phyloP scores from a whole-genome alignment of 2,888 invertebrate genomes.

The Chesias legatella region DNA sequence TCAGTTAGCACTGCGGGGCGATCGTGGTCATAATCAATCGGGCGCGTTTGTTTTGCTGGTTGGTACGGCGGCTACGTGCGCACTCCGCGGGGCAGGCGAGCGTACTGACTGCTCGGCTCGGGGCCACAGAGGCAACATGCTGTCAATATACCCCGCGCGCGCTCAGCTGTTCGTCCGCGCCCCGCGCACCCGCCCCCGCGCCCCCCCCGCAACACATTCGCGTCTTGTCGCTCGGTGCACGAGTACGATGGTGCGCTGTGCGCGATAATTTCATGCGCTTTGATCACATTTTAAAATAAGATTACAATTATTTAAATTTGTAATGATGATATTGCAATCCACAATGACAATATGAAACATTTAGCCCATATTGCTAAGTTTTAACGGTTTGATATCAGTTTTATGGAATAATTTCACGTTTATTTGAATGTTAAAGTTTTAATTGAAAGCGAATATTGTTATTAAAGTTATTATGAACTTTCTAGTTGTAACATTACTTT shows the following conservation, averaged over 20 bases:
- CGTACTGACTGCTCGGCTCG: constrained; percentile 82
- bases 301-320: too few species aligned
- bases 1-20: constrained; percentile 71
- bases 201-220: constrained; percentile 55
- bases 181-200: constrained; percentile 60
- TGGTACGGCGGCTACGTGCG: constrained; percentile 65
- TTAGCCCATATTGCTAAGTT: too few species aligned
- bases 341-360: too few species aligned
- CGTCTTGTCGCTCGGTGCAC: constrained; percentile 27
- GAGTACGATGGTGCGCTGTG: constrained; percentile 31
- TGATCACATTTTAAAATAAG: too few species aligned
- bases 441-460: too few species aligned
- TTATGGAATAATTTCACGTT: too few species aligned
- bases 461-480: too few species aligned
- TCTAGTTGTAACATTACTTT: too few species aligned
- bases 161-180: constrained; percentile 81
- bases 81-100: constrained; percentile 72
- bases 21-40: constrained; percentile 68
- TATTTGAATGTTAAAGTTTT: too few species aligned
- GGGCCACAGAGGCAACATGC: constrained; percentile 67
- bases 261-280: too few species aligned
- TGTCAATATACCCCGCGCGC: constrained; percentile 81
- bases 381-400: too few species aligned
- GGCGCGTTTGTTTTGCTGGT: constrained; percentile 37
- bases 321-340: too few species aligned